Percentiles rank a stretch among this genome's conserved stretches.
Evolutionary conservation across 2,797 vertebrate genomes (phyloP).

Genomic region (Oreonectes daqikongensis): DNA sequence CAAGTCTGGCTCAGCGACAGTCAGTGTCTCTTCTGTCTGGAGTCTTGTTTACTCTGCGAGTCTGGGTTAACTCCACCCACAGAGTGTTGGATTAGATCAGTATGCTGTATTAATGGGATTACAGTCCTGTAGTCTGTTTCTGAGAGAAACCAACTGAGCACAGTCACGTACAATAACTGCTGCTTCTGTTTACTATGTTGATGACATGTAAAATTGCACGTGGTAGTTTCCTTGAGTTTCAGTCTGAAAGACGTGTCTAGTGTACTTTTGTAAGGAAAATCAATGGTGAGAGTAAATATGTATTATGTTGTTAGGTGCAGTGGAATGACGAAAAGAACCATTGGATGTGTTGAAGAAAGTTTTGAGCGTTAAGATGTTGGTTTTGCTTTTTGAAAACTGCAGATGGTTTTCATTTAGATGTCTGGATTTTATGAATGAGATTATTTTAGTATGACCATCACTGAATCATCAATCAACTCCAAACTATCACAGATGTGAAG

Average conservation of each 20-base stretch:
- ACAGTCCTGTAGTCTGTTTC: slow-evolving; percentile 30
- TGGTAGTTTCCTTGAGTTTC: background rate
- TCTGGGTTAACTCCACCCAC: slow-evolving; percentile 47
- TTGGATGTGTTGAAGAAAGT: background rate
- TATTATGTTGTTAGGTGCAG: background rate
- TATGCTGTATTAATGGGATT: slow-evolving; percentile 38
- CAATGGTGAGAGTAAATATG: background rate
- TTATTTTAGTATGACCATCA: background rate
- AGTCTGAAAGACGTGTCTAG: slow-evolving; percentile 15
- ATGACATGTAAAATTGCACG: slow-evolving; percentile 18
- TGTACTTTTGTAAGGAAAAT: slow-evolving; percentile 4
- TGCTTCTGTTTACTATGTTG: slow-evolving; percentile 21
- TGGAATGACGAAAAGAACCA: background rate
- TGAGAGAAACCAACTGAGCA: background rate
- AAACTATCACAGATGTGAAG: background rate
- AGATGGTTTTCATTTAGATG: background rate
- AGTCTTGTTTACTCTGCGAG: slow-evolving; percentile 46
- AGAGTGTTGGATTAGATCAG: slow-evolving; percentile 36
- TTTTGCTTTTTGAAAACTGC: background rate
- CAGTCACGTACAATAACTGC: slow-evolving; percentile 3
- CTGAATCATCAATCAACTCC: background rate
- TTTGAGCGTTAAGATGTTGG: background rate
- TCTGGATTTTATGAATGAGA: slow-evolving; percentile 7
- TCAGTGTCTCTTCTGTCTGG: slow-evolving; percentile 18
- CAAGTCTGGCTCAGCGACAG: slow-evolving; percentile 13